phyloP scores from a whole-genome alignment of 2,113 vertebrate species.

The Shinisaurus crocodilurus region DNA sequence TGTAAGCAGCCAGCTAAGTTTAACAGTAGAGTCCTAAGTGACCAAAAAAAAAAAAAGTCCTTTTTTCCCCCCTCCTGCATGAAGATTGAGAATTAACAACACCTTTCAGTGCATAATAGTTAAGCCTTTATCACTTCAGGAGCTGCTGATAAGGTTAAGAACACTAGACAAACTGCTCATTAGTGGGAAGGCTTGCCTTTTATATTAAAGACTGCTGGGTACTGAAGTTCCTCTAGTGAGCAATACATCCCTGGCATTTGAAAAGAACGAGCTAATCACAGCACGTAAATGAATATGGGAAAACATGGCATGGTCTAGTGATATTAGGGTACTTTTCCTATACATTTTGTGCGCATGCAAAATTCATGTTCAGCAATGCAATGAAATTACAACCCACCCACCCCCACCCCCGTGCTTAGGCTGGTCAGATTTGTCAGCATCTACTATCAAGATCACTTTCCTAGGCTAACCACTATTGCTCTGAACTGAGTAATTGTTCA shows the following conservation, averaged over 20 bases:
- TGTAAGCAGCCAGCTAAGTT: slow-evolving; percentile 81
- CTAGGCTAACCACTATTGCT: neutral
- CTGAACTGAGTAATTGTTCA: neutral
- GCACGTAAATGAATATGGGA: slow-evolving; percentile 78
- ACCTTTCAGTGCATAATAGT: slow-evolving; percentile 85
- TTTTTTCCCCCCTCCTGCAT: slow-evolving; percentile 69
- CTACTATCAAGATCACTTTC: neutral
- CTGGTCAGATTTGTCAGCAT: neutral
- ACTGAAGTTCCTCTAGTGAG: slow-evolving; percentile 82
- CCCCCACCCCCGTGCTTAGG: neutral
- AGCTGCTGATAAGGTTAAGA: slow-evolving; percentile 88
- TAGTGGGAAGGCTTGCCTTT: slow-evolving; percentile 87
- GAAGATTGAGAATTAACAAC: slow-evolving; percentile 88
- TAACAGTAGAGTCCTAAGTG: slow-evolving; percentile 79
- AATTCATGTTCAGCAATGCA: slow-evolving; percentile 4
- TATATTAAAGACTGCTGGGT: slow-evolving; percentile 85
- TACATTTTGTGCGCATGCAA: neutral
- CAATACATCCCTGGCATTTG: slow-evolving; percentile 83
- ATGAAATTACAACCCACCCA: neutral
- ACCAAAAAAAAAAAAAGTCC: slow-evolving; percentile 78
- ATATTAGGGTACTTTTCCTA: slow-evolving; percentile 59
- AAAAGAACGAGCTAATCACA: slow-evolving; percentile 76
- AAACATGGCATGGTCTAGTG: slow-evolving; percentile 68
- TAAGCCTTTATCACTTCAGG: slow-evolving; percentile 87
- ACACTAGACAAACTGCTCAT: slow-evolving; percentile 88